These are phyloP conservation scores for Belonocnema kinseyi DNA, from an alignment of 1,140 invertebrate species.

Conservation along the genomic window DNA sequence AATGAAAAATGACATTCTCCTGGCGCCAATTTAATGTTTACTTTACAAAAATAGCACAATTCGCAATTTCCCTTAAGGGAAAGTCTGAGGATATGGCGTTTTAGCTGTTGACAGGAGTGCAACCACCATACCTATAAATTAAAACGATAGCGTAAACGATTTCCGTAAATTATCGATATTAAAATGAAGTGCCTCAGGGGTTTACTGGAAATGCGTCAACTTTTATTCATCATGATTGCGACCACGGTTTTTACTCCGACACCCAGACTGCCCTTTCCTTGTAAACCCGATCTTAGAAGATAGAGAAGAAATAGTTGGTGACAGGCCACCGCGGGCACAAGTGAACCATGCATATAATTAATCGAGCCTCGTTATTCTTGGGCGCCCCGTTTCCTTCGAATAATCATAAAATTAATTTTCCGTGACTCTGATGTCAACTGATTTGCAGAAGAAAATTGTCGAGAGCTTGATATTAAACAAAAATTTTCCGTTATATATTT, in stretches of 20 bases:
- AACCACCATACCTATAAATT: not conserved
- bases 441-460: too few species aligned
- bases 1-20: too few species aligned
- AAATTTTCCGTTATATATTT: too few species aligned
- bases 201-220: not conserved
- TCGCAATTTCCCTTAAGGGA: not conserved
- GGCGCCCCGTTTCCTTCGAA: not conserved
- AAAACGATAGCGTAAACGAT: not conserved
- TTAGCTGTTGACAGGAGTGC: not conserved
- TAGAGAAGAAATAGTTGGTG: not conserved
- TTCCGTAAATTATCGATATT: constrained; percentile 5
- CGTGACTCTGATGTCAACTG: not conserved
- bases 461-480: too few species aligned
- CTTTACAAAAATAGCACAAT: not conserved
- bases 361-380: not conserved
- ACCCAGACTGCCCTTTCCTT: not conserved
- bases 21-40: not conserved
- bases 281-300: not conserved
- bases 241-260: not conserved
- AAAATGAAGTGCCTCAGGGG: not conserved
- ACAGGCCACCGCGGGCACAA: not conserved
- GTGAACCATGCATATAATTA: constrained; percentile 3
- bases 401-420: not conserved
- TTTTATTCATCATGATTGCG: not conserved
- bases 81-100: not conserved